phyloP scores from a whole-genome alignment of 2,797 vertebrate genomes.

The Staurois parvus region DNA sequence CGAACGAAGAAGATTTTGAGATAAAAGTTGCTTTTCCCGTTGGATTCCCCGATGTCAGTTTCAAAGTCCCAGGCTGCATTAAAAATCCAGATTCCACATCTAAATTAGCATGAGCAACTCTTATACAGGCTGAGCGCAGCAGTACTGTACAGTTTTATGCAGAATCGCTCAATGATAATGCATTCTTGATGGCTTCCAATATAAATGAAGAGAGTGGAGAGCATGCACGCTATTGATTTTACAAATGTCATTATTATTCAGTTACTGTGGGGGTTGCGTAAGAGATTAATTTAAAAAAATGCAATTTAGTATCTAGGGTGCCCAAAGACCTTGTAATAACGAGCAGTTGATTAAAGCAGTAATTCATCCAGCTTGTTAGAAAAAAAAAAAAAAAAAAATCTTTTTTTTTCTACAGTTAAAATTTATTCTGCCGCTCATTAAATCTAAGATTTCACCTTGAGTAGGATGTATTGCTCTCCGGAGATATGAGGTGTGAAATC shows the following conservation, averaged over 20 bases:
- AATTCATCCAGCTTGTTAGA: slow-evolving; percentile 45
- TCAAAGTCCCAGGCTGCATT: not conserved
- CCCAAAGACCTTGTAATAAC: slow-evolving; percentile 34
- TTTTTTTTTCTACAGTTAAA: slow-evolving; percentile 15
- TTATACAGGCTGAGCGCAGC: not conserved
- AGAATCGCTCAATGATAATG: slow-evolving; percentile 4
- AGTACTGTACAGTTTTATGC: not conserved
- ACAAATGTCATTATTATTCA: slow-evolving; percentile 51
- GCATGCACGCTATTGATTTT: slow-evolving; percentile 34
- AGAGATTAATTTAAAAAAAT: slow-evolving; percentile 54
- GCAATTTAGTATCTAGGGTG: slow-evolving; percentile 42
- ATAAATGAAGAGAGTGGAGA: slow-evolving; percentile 6
- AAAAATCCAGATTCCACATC: not conserved
- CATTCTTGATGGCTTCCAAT: slow-evolving; percentile 34
- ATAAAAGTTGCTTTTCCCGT: not conserved
- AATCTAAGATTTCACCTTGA: slow-evolving; percentile 49
- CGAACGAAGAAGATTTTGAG: not conserved
- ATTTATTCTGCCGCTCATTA: slow-evolving; percentile 49
- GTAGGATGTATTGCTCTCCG: slow-evolving; percentile 37
- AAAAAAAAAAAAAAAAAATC: slow-evolving; percentile 36
- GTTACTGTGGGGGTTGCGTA: slow-evolving; percentile 36
- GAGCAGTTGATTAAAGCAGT: slow-evolving; percentile 28
- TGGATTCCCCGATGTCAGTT: not conserved
- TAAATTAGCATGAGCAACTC: slow-evolving; percentile 5
- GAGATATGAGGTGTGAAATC: slow-evolving; percentile 59